Percentiles rank a stretch among this genome's conserved stretches.
Evolutionary conservation across 1,140 invertebrate species (phyloP).

Genomic region (Drosophila erecta): DNA sequence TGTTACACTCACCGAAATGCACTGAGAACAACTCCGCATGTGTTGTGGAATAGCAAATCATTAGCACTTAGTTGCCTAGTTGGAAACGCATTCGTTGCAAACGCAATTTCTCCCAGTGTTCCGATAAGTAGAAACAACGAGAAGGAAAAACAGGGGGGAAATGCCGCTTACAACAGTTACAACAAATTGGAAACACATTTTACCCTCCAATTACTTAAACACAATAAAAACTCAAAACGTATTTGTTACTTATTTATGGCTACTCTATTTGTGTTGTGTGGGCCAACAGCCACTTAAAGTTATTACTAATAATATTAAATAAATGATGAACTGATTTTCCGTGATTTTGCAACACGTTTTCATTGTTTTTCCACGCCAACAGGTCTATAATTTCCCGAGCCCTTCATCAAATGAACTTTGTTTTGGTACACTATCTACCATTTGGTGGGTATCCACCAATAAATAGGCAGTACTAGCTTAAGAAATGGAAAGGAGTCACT

Average conservation of each 20-base stretch:
- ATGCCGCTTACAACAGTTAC: constrained; percentile 52
- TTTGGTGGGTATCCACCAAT: too few relatives aligned
- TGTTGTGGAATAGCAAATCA: neutral
- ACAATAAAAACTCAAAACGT: constrained; percentile 56
- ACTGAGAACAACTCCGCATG: neutral
- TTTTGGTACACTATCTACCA: neutral
- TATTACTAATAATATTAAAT: too few relatives aligned
- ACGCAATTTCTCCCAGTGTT: constrained; percentile 10
- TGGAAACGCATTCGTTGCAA: too few relatives aligned
- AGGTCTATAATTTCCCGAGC: constrained; percentile 62
- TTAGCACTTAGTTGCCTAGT: neutral
- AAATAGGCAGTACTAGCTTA: too few relatives aligned
- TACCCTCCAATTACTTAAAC: constrained; percentile 81
- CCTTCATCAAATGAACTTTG: neutral
- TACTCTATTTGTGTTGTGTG: neutral
- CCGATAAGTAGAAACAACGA: constrained; percentile 27
- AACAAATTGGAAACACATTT: constrained; percentile 82
- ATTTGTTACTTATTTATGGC: neutral
- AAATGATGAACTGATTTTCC: neutral
- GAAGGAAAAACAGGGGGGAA: constrained; percentile 35
- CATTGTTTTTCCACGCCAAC: constrained; percentile 47
- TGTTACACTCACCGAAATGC: constrained; percentile 10
- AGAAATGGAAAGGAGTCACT: too few relatives aligned
- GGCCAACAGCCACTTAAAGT: too few relatives aligned
- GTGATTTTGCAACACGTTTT: neutral